Evolutionary conservation across 2,797 vertebrate species (phyloP).

Genomic region (Mormyrops attenuatus): DNA sequence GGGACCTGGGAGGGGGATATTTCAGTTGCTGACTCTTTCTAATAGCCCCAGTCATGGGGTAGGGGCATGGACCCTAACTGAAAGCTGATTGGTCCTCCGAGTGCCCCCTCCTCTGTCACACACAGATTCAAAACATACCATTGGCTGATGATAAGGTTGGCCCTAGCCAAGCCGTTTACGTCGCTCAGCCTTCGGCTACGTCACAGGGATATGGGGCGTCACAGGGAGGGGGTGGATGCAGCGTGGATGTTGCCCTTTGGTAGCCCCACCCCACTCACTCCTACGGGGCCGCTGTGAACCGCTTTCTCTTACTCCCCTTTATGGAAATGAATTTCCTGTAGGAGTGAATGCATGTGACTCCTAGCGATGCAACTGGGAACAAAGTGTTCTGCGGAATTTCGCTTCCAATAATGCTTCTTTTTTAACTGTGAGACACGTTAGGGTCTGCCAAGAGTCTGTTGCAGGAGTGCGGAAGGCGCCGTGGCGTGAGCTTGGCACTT

Average conservation of each 20-base stretch:
- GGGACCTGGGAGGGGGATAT: neutral
- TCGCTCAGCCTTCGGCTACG: too few species aligned
- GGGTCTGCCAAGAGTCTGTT: neutral
- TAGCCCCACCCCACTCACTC: neutral
- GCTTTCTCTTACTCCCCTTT: neutral
- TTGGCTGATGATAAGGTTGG: neutral
- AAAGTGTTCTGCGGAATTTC: neutral
- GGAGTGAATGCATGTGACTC: neutral
- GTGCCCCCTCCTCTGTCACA: neutral
- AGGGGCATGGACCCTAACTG: neutral
- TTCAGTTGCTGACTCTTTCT: neutral
- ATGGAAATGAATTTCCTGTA: neutral
- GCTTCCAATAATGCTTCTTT: neutral
- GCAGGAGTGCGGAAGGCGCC: neutral
- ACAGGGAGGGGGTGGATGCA: neutral
- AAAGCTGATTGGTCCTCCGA: neutral
- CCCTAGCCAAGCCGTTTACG: neutral
- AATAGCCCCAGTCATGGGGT: neutral
- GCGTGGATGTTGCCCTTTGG: neutral
- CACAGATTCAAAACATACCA: neutral
- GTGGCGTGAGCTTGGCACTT: neutral
- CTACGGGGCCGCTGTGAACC: neutral
- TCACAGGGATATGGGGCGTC: neutral
- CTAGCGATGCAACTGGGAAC: neutral
- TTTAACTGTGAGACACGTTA: neutral